Evolutionary conservation across 2,888 invertebrate species (phyloP), one percentile per base, ranked within the genome.

Genomic region (Ferrisia virgata): DNA sequence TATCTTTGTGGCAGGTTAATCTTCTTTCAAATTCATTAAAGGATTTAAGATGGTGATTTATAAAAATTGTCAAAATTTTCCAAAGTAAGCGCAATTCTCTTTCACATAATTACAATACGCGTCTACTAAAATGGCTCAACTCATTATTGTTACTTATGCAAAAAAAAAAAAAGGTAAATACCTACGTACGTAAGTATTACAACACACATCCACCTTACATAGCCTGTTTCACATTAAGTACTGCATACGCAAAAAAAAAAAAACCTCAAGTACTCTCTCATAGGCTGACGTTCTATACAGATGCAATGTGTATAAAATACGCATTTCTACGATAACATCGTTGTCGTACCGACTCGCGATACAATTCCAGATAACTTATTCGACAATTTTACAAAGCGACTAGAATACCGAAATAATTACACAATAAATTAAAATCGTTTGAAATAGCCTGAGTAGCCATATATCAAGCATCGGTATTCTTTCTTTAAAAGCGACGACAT

Each of bases 331-430:
- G 58, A 64, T 64, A 64, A 64, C 58, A 64, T 64, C 58, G 58
- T 18, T 47, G 47, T 47, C 47, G 47, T 33, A 31, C 33, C 33
- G 72, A 8, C 28, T 28, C 72, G 33, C 33, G 72, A 72, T 72
- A 72, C 72, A 72, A 72, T 72, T 72, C 18, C 33, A 31, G 72
- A 72, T 72, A 72, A 72, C 72, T 72, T 72, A 72, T 72, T 72
- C 33, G 72, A 72, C 72, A 72, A 72, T 72, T 72, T 72, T 72
- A 72, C 72, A 72, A 72, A 33, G 33, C 72, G 33, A 72, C 72
- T 72, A 33, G 72, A 72, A 72, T 72, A 72, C 72, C 72, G 72
- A 72, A 72, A 72, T 72, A 72, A 72, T 72, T 72, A 72, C 72
- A 72, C 33, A 72, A 72, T 72, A 72, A 72, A 72, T 72, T 72